These are phyloP conservation scores for Patella pellucida DNA, from an alignment of 2,888 invertebrate genomes.

Conservation along the genomic window DNA sequence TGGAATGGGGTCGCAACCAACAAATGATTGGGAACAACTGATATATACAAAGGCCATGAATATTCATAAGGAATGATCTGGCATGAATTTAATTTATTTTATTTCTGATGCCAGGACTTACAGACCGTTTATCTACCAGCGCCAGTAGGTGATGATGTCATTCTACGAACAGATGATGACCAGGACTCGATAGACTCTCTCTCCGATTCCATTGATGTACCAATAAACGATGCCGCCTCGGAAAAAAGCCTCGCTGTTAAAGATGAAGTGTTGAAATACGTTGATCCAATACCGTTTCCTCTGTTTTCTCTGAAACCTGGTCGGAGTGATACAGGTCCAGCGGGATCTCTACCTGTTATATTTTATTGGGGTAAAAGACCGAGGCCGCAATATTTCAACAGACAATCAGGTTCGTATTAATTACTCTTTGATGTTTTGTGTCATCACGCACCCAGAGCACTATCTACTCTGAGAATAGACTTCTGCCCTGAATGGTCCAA, in stretches of 20 bases:
- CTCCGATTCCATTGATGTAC: conserved; percentile 54
- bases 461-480: too few species aligned
- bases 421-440: neutral
- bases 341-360: conserved; percentile 62
- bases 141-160: conserved; percentile 56
- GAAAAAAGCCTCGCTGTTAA: conserved; percentile 21
- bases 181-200: conserved; percentile 38
- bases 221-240: conserved; percentile 32
- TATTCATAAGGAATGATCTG: too few species aligned
- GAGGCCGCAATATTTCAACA: conserved; percentile 52
- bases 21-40: too few species aligned
- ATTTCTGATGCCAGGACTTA: conserved; percentile 44
- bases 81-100: neutral
- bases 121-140: conserved; percentile 51
- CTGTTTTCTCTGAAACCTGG: conserved; percentile 60
- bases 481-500: neutral
- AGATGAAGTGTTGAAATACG: conserved; percentile 42
- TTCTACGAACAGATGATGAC: conserved; percentile 42
- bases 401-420: conserved; percentile 56
- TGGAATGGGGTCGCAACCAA: too few species aligned
- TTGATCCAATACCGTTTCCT: conserved; percentile 58
- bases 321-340: conserved; percentile 52
- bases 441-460: neutral
- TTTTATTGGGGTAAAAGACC: conserved; percentile 61
- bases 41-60: too few species aligned